Evolutionary conservation across 35 echinoderm and acorn worm genomes (phyloP).

Genomic region (Amphiura filiformis): DNA sequence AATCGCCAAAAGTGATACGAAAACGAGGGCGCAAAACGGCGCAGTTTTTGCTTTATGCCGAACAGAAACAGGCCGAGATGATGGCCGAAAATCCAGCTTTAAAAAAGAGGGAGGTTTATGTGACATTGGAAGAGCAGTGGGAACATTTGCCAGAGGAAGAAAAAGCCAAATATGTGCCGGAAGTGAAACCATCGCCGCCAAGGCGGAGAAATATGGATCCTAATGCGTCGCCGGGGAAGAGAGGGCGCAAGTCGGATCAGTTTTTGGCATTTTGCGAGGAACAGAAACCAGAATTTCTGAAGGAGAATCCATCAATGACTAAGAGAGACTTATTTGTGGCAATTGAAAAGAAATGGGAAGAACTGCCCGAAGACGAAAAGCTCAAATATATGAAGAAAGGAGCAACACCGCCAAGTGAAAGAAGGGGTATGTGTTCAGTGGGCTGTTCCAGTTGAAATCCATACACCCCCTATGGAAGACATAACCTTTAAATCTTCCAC

Average conservation of each 20-base stretch:
- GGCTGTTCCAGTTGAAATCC: no score
- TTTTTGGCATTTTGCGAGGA: constrained; percentile 64
- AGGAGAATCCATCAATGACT: constrained; percentile 50
- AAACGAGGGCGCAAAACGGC: constrained; percentile 45
- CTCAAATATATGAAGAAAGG: constrained; percentile 47
- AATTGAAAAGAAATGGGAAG: constrained; percentile 78
- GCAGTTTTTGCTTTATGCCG: constrained; percentile 61
- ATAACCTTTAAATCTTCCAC: no score
- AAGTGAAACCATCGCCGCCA: constrained; percentile 32
- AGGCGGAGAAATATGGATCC: constrained; percentile 14
- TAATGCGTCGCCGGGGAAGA: constrained; percentile 28
- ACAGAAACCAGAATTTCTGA: constrained; percentile 43
- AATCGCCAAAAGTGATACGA: constrained; percentile 30
- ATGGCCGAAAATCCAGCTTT: constrained; percentile 54
- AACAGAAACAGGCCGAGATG: constrained; percentile 55
- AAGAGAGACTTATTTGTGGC: constrained; percentile 60
- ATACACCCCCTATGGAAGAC: no score
- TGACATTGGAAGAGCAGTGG: constrained; percentile 78
- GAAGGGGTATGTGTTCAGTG: background rate
- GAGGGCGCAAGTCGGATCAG: constrained; percentile 56
- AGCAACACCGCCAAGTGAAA: constrained; percentile 30
- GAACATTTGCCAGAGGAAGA: constrained; percentile 65
- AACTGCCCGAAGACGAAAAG: constrained; percentile 68
- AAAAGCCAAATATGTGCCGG: constrained; percentile 59
- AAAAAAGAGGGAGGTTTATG: constrained; percentile 55